phyloP scores from a whole-genome alignment of 1,140 invertebrate species.

The Caenorhabditis inopinata region DNA sequence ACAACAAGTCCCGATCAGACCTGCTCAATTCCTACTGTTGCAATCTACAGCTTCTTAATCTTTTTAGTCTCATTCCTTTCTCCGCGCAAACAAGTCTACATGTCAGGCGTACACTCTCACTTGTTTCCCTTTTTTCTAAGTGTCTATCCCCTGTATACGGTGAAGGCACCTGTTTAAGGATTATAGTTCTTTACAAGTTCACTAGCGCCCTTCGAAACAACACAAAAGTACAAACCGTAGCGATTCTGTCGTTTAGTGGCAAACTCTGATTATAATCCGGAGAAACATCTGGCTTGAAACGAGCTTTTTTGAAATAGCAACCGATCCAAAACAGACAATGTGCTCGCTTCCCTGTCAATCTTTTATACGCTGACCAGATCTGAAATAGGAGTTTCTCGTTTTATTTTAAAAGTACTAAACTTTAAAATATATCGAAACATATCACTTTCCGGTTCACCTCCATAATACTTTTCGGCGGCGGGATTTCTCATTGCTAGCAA shows the following conservation, averaged over 20 bases:
- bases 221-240: constrained; percentile 9
- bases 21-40: no score
- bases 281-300: constrained; percentile 32
- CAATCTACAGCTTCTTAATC: no score
- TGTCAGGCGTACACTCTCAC: no score
- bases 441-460: constrained; percentile 46
- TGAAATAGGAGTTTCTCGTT: background rate
- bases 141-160: no score
- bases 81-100: no score
- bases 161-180: no score
- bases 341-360: constrained; percentile 31
- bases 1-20: no score
- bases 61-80: no score
- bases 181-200: no score
- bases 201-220: no score
- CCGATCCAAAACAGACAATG: constrained; percentile 48
- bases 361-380: constrained; percentile 49
- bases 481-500: constrained; percentile 37
- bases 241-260: constrained; percentile 28
- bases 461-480: constrained; percentile 17
- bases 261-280: constrained; percentile 43
- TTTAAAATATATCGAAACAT: no score
- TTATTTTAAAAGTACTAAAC: background rate
- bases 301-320: constrained; percentile 36
- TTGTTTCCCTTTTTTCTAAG: no score